phyloP scores from a whole-genome alignment of 2,113 vertebrate genomes.

The Piprites chloris region DNA sequence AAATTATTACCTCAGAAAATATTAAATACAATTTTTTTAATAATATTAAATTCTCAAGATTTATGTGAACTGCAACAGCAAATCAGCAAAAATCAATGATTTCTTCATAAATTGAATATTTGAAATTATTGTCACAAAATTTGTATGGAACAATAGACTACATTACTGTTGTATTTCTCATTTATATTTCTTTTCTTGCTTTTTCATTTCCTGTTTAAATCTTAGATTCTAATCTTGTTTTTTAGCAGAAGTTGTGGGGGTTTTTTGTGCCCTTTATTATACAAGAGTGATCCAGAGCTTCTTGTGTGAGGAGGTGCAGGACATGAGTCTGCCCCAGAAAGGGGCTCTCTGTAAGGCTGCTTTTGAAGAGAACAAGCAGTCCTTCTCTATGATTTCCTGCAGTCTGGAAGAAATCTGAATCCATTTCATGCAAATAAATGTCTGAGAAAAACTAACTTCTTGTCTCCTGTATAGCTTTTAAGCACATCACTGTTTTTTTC shows the following conservation, averaged over 20 bases:
- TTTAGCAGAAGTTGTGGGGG: neutral
- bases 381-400: neutral
- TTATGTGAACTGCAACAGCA: neutral
- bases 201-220: neutral
- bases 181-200: neutral
- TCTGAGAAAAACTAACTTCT: neutral
- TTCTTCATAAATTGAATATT: neutral
- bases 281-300: neutral
- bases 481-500: neutral
- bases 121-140: neutral
- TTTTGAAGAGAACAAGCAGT: neutral
- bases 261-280: neutral
- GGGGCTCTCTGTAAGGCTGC: neutral
- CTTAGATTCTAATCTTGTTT: neutral
- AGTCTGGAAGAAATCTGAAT: neutral
- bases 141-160: neutral
- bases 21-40: neutral
- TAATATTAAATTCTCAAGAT: neutral
- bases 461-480: neutral
- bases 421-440: neutral
- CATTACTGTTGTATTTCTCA: neutral
- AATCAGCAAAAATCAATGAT: neutral
- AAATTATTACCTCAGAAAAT: neutral
- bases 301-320: neutral
- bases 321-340: neutral